Evolutionary conservation across 2,113 vertebrate species (phyloP), one percentile per base, ranked within the genome.

Genomic region (Rhinopithecus roxellana): DNA sequence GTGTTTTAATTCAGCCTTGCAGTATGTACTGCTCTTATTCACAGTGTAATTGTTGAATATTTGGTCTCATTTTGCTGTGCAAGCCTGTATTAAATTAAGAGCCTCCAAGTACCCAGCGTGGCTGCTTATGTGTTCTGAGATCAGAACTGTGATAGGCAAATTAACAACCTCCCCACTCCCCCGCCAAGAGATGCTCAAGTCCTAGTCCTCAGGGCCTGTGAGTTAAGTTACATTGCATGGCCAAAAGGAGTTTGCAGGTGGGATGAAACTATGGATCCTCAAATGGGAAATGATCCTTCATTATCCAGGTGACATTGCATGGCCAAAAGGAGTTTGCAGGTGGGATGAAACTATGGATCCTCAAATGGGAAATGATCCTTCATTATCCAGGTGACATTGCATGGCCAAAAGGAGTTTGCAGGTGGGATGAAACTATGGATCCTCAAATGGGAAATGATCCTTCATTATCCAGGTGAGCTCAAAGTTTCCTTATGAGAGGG

Each of bases 401-500:
- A 1, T 0, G 5, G 30, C 11, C 5, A 64, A 77, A 17, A 22
- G 10, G 20, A 35, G 1, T 12, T 35, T 40, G 27, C 43, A 4
- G 61, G 3, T 1, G 27, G 4, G 43, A n/a, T 55, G 14, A 2
- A 2, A 0, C 35, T 3, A 57, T 48, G 18, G 3, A 20, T 0
- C 4, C 13, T 1, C 5, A n/a, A 35, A 8, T 0, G 40, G 14
- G 35, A n/a, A n/a, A 27, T 0, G 0, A 8, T 18, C 17, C n/a
- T 22, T 20, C 30, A 43, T 17, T 3, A 4, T 20, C 9, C 2
- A 0, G 0, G 14, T 57, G 57, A 61, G 38, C 18, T 14, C 1
- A 12, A 3, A 5, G 4, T 4, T 0, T 22, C 23, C 13, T 50
- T 78, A 3, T 40, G 17, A n/a, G 32, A 59, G 50, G 25, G 27